Evolutionary conservation across 2,888 invertebrate genomes (phyloP).

Genomic region (Graphium colonna): DNA sequence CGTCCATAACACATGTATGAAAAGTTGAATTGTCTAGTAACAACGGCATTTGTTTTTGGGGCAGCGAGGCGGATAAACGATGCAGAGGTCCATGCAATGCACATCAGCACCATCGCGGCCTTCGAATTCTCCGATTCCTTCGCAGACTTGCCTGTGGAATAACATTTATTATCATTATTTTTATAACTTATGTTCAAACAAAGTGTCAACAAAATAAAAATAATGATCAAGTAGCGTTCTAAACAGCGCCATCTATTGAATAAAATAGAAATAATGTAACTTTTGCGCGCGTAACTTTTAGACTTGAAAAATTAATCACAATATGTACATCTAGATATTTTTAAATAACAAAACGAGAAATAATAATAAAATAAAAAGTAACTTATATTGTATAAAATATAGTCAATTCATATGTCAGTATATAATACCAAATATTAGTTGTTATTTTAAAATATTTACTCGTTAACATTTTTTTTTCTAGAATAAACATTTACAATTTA

Average conservation of each 20-base stretch:
- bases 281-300: too few relatives aligned
- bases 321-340: too few relatives aligned
- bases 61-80: constrained; percentile 87
- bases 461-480: too few relatives aligned
- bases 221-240: not conserved
- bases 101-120: constrained; percentile 88
- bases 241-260: not conserved
- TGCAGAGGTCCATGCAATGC: constrained; percentile 92
- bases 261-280: not conserved
- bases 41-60: constrained; percentile 87
- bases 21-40: constrained; percentile 60
- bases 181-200: too few relatives aligned
- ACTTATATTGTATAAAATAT: too few relatives aligned
- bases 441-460: too few relatives aligned
- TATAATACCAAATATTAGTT: too few relatives aligned
- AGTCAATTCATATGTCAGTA: too few relatives aligned
- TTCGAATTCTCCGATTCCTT: constrained; percentile 87
- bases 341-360: too few relatives aligned
- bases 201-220: not conserved
- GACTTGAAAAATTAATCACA: too few relatives aligned
- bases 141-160: constrained; percentile 86
- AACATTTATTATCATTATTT: not conserved
- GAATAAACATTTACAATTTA: too few relatives aligned
- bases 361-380: too few relatives aligned
- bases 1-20: not conserved